These are phyloP conservation scores for Pseudochirops cupreus DNA, from an alignment of 2,797 vertebrate genomes.

Conservation along the genomic window DNA sequence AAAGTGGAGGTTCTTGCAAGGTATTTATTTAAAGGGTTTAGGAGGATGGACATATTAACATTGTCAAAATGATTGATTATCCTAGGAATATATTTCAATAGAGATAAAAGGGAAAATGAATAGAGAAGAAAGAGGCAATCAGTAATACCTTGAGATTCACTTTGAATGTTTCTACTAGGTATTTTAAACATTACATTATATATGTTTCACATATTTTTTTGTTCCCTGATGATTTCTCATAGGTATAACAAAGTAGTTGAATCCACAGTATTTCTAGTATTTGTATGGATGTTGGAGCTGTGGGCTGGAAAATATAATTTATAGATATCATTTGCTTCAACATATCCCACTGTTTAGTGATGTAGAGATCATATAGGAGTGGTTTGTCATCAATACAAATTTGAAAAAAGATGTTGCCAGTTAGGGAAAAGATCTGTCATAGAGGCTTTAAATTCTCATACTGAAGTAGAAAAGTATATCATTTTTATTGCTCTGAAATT, in stretches of 20 bases:
- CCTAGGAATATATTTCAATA: not conserved
- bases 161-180: slow-evolving; percentile 24
- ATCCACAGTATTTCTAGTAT: not conserved
- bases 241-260: not conserved
- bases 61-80: not conserved
- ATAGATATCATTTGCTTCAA: slow-evolving; percentile 21
- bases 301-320: slow-evolving; percentile 54
- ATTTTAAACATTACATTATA: not conserved
- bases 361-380: slow-evolving; percentile 30
- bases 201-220: not conserved
- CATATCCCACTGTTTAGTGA: not conserved
- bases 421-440: slow-evolving; percentile 39
- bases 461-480: slow-evolving; percentile 51
- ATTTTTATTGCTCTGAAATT: slow-evolving; percentile 73
- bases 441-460: slow-evolving; percentile 69
- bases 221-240: not conserved
- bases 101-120: not conserved
- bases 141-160: not conserved
- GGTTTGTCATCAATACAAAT: slow-evolving; percentile 59
- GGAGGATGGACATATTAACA: not conserved
- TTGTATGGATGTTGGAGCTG: not conserved
- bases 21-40: slow-evolving; percentile 19
- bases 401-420: slow-evolving; percentile 64
- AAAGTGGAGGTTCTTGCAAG: not conserved
- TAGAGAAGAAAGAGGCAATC: not conserved